phyloP scores from a whole-genome alignment of 2,888 invertebrate species.

The Cancer borealis region DNA sequence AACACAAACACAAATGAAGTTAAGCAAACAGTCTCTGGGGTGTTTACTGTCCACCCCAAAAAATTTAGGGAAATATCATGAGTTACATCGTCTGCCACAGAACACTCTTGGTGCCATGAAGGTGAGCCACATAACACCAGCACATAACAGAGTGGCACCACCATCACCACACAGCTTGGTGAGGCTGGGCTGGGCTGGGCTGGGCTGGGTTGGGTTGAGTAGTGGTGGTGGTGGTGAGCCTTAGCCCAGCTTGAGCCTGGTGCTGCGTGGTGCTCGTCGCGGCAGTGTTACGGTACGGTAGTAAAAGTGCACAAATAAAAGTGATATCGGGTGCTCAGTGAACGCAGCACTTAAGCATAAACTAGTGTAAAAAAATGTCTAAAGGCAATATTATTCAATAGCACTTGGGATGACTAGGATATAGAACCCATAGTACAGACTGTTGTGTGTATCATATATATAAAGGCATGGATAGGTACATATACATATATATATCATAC shows the following conservation, averaged over 20 bases:
- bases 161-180: neutral
- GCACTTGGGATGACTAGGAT: conserved; percentile 59
- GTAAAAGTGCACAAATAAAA: conserved; percentile 43
- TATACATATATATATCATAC: conserved; percentile 1
- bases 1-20: neutral
- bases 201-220: neutral
- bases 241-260: neutral
- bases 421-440: conserved; percentile 50
- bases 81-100: neutral
- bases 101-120: neutral
- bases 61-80: neutral
- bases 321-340: conserved; percentile 47
- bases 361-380: conserved; percentile 51
- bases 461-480: neutral
- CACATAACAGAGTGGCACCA: neutral
- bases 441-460: conserved; percentile 38
- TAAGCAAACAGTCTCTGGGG: neutral
- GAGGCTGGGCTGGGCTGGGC: neutral
- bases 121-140: neutral
- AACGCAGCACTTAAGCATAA: conserved; percentile 52
- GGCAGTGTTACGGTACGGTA: conserved; percentile 7
- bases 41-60: neutral
- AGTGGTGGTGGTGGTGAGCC: neutral
- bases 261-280: neutral
- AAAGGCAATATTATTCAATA: conserved; percentile 61